Percentiles rank a stretch among this genome's conserved stretches.
These are phyloP conservation scores for Agonopterix alstromeriana DNA, from an alignment of 2,888 invertebrate species.

Conservation along the genomic window DNA sequence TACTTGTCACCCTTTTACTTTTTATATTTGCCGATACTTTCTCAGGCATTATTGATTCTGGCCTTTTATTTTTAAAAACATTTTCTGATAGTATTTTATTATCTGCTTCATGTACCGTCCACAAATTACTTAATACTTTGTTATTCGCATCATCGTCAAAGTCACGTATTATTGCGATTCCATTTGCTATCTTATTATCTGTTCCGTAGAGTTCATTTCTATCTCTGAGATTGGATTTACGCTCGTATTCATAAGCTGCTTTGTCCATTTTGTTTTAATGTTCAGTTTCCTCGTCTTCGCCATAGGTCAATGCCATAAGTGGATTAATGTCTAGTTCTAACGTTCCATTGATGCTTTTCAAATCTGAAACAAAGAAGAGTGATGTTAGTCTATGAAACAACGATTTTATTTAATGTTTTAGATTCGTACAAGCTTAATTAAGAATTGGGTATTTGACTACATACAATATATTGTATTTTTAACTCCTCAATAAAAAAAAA, in stretches of 20 bases:
- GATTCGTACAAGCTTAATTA: too few species aligned
- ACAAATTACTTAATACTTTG: neutral
- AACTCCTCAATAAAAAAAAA: too few species aligned
- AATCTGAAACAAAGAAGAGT: constrained; percentile 16
- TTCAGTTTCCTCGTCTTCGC: constrained; percentile 8
- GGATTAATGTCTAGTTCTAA: constrained; percentile 6
- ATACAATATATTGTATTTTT: too few species aligned
- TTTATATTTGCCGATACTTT: neutral
- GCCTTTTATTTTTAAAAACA: neutral
- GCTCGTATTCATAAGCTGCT: constrained; percentile 8
- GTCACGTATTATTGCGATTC: constrained; percentile 8
- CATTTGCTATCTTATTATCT: constrained; percentile 2
- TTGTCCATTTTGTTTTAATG: constrained; percentile 16
- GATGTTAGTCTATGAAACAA: neutral
- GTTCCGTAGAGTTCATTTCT: neutral
- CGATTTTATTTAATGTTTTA: too few species aligned
- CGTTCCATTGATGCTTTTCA: neutral
- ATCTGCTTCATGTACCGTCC: neutral
- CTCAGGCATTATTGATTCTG: neutral
- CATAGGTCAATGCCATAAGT: constrained; percentile 16
- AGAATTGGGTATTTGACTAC: too few species aligned
- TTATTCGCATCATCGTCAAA: neutral
- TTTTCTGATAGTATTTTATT: neutral
- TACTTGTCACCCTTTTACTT: constrained; percentile 45
- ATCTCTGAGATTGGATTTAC: neutral